These are phyloP conservation scores for Galendromus occidentalis DNA, from an alignment of 1,140 invertebrate genomes.

Conservation along the genomic window DNA sequence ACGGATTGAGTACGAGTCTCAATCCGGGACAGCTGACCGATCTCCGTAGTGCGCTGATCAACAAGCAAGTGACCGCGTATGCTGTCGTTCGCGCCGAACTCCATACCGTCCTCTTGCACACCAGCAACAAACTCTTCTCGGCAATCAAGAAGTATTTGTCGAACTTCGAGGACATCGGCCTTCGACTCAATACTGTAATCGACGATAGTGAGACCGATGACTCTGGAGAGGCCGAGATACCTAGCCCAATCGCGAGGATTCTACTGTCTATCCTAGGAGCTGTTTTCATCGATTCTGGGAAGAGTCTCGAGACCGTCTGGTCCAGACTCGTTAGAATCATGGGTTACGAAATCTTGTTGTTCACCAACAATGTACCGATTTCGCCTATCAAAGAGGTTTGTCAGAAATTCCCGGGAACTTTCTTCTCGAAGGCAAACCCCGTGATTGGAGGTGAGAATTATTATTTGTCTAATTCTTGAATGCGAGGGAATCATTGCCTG, in stretches of 20 bases:
- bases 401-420: background rate
- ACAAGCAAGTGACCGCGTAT: slow-evolving; percentile 80
- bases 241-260: slow-evolving; percentile 82
- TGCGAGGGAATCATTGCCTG: background rate
- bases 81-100: slow-evolving; percentile 46
- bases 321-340: slow-evolving; percentile 29
- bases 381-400: background rate
- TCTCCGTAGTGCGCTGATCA: slow-evolving; percentile 74
- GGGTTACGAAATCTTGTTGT: slow-evolving; percentile 2
- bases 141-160: slow-evolving; percentile 10
- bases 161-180: background rate
- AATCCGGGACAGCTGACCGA: slow-evolving; percentile 71
- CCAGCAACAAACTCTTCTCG: background rate
- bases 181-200: slow-evolving; percentile 13
- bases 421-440: background rate
- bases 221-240: slow-evolving; percentile 53
- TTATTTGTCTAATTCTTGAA: background rate
- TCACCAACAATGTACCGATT: background rate
- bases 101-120: slow-evolving; percentile 12
- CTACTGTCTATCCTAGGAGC: slow-evolving; percentile 81
- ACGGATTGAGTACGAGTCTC: slow-evolving; percentile 43
- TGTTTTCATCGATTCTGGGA: slow-evolving; percentile 66
- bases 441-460: background rate
- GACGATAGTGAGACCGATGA: slow-evolving; percentile 34
- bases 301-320: slow-evolving; percentile 60